These are phyloP conservation scores for Tiphia femorata DNA, from an alignment of 2,888 invertebrate genomes.

Conservation along the genomic window DNA sequence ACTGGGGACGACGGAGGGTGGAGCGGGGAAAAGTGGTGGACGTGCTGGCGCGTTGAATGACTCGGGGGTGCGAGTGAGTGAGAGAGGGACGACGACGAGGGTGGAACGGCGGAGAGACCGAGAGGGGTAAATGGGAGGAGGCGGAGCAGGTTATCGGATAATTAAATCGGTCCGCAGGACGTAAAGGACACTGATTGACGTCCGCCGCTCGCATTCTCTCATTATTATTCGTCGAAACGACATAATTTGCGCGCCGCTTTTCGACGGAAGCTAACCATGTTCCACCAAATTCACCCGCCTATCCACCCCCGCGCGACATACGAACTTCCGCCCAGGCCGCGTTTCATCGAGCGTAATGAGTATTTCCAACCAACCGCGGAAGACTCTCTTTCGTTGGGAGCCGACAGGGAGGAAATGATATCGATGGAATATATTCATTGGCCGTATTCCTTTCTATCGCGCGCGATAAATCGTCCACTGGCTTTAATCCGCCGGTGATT, in stretches of 20 bases:
- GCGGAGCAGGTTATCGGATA: slow-evolving; percentile 65
- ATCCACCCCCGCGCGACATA: neutral
- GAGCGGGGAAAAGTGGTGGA: slow-evolving; percentile 7
- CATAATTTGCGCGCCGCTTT: slow-evolving; percentile 59
- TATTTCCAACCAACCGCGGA: slow-evolving; percentile 29
- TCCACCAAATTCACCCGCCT: neutral
- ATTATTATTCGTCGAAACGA: slow-evolving; percentile 69
- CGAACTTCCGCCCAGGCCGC: slow-evolving; percentile 1
- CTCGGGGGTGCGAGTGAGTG: too few relatives aligned
- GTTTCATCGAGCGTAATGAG: slow-evolving; percentile 32
- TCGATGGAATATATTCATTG: too few relatives aligned
- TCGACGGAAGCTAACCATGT: slow-evolving; percentile 45
- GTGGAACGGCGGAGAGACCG: neutral
- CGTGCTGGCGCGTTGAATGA: too few relatives aligned
- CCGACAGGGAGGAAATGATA: too few relatives aligned
- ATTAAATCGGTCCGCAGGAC: slow-evolving; percentile 61
- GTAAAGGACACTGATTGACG: slow-evolving; percentile 59
- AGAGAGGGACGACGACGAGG: neutral
- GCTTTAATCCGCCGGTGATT: too few relatives aligned
- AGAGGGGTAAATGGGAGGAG: neutral
- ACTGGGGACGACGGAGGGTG: slow-evolving; percentile 21
- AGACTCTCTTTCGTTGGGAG: too few relatives aligned
- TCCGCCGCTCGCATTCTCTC: slow-evolving; percentile 44
- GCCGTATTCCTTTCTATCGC: too few relatives aligned
- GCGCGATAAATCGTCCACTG: too few relatives aligned